Base-by-base conservation (phyloP, 2,888 invertebrate genomes). In the Ichneumon xanthorius region DNA sequence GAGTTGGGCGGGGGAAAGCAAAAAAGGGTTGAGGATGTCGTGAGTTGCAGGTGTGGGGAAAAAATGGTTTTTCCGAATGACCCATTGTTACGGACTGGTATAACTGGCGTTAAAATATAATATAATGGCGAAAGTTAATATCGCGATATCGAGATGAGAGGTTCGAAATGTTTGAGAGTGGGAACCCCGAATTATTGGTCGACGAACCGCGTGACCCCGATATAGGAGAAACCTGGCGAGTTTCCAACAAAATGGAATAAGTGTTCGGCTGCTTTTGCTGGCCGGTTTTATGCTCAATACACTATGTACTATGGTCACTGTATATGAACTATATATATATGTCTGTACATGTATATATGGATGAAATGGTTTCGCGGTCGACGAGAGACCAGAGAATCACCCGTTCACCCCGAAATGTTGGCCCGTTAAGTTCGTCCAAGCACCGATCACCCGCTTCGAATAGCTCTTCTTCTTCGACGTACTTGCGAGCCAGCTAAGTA, bases 121-220 rank as follows among this genome's bases (percentile, higher is more conserved):
- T 73, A 48, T 78, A 85, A 85, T 85, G 73, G 81, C 48, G 61
- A 78, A 79, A 82, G 85, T 85, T 85, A 85, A 85, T 85, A 85
- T 82, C 81, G 40, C 78, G 75, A 71, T 68, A 22, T 78, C 67
- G 53, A 26, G 75, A 75, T 45, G 85, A 55, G 70, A 72, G 55
- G 33, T 7, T 26, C 22, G 30, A 33, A 78, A 19, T 53, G 58
- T 58, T 58, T 11, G 65, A 30, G 68, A 73, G 53, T 16, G 73
- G 45, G 30, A 48, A 61, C 48, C 55, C 73, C 63, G 65, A 85
- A 85, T 82, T 82, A 85, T 85, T 85, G 85, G 85, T 85, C 85
- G 78, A 85, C 85, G 85, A 85, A 85, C 85, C 85, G 78, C 78
- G 78, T 82, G 85, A 85, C 85, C 85, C 65, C 81, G 67, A 63